phyloP scores from a whole-genome alignment of 2,888 invertebrate species.

The Merodon equestris region DNA sequence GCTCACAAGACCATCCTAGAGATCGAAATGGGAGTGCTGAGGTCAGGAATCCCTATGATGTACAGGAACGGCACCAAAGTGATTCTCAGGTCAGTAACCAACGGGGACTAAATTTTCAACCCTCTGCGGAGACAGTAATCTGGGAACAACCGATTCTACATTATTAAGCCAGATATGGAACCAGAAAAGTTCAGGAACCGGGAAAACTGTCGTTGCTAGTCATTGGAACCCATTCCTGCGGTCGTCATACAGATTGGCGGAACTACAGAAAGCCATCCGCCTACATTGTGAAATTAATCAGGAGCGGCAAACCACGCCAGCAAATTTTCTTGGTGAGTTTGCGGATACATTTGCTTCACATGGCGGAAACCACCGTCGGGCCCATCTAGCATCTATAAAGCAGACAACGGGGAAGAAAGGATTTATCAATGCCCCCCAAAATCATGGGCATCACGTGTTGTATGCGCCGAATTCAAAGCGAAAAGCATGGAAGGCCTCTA shows the following conservation, averaged over 20 bases:
- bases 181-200: neutral
- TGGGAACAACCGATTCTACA: neutral
- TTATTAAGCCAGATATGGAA: neutral
- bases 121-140: neutral
- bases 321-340: neutral
- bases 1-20: no score
- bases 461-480: no score
- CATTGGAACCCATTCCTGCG: neutral
- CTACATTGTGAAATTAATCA: neutral
- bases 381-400: neutral
- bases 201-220: neutral
- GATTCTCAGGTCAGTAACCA: no score
- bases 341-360: slow-evolving; percentile 4
- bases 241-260: neutral
- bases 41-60: no score
- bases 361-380: neutral
- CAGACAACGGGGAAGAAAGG: no score
- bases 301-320: neutral
- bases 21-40: no score
- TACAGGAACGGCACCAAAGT: no score
- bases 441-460: no score
- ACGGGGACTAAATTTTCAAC: no score
- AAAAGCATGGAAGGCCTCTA: no score
- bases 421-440: no score
- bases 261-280: neutral